Conservation (phyloP, 2,797 vertebrate genomes). For the Propithecus deckenii region DNA sequence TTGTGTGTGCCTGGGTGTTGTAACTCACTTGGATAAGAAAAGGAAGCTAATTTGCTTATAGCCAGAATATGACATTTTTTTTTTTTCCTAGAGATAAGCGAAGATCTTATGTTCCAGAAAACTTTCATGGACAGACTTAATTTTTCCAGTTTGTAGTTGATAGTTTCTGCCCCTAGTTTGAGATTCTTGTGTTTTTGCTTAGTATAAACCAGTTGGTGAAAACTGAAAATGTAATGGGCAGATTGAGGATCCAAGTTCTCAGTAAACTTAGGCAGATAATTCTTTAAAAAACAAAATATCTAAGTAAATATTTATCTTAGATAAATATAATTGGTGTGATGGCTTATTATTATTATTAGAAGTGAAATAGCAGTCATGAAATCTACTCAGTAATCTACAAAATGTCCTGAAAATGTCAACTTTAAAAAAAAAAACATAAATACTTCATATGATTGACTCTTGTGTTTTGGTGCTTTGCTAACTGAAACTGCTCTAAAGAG, state of each 20-base stretch:
- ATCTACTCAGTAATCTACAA: not conserved
- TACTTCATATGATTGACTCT: conserved; percentile 23
- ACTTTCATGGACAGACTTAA: not conserved
- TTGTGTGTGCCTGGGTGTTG: not conserved
- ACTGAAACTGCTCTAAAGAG: not conserved
- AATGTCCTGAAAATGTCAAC: conserved; percentile 16
- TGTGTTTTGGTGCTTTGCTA: conserved; percentile 14
- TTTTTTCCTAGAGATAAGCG: not conserved
- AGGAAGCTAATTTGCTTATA: not conserved
- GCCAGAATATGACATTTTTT: not conserved
- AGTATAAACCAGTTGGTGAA: conserved; percentile 9
- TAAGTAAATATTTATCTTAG: not conserved
- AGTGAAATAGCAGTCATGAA: not conserved
- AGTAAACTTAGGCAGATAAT: conserved; percentile 29
- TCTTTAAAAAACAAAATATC: not conserved
- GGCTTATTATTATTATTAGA: conserved; percentile 11
- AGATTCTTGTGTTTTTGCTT: conserved; percentile 16
- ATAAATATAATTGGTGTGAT: conserved; percentile 1
- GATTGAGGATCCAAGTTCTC: not conserved
- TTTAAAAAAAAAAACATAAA: not conserved
- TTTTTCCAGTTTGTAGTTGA: not conserved
- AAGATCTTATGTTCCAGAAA: conserved; percentile 19
- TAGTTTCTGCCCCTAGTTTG: not conserved
- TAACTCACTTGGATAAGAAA: not conserved
- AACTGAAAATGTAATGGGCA: not conserved